Percentiles rank a stretch among this genome's conserved stretches.
Conservation (phyloP, 2,797 vertebrate genomes). For the Anableps anableps region DNA sequence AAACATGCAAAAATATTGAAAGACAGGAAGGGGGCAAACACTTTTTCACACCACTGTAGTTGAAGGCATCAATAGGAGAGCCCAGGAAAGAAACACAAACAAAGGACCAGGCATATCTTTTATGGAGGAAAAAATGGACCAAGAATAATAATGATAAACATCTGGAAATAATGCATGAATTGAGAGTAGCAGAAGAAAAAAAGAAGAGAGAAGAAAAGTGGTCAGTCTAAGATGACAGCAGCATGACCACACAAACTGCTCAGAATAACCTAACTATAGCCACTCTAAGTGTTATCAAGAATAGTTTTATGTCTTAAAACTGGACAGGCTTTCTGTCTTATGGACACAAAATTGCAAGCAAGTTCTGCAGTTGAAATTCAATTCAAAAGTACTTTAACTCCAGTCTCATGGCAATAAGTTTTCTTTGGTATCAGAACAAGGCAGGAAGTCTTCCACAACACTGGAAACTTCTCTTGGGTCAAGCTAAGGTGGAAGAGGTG, state of each 20-base stretch:
- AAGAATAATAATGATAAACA: background rate
- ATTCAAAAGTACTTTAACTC: too few species aligned
- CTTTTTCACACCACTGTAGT: too few species aligned
- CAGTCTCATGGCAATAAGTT: too few species aligned
- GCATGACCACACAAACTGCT: background rate
- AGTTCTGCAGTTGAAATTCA: background rate
- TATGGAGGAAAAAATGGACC: too few species aligned
- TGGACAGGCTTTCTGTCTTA: background rate
- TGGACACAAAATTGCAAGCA: background rate
- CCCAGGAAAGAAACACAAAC: background rate
- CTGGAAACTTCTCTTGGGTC: too few species aligned
- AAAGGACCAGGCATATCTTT: background rate
- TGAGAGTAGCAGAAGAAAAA: background rate
- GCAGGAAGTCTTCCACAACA: too few species aligned
- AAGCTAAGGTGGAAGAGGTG: too few species aligned
- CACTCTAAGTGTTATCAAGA: background rate
- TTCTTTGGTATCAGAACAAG: too few species aligned
- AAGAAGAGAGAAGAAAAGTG: background rate
- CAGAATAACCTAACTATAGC: background rate
- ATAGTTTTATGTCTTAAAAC: background rate
- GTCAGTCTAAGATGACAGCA: background rate
- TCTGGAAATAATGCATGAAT: background rate
- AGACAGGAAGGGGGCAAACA: too few species aligned
- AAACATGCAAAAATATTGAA: too few species aligned
- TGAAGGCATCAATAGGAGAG: too few species aligned